These are phyloP conservation scores for Leiothrix lutea DNA, from an alignment of 2,113 vertebrate species.

Conservation along the genomic window DNA sequence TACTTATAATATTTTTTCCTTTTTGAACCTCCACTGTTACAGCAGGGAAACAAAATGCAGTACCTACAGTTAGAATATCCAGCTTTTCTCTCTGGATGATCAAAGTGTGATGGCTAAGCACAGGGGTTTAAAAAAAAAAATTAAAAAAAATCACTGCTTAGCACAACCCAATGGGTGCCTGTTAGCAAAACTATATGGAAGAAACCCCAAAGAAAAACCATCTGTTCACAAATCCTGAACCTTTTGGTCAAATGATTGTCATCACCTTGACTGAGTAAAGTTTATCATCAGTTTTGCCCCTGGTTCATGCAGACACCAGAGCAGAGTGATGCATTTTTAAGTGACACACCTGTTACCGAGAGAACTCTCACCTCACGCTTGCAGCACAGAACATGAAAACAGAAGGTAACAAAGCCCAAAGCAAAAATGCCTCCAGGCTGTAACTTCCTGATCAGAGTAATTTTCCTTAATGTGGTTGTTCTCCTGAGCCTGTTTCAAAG, in stretches of 20 bases:
- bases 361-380: neutral
- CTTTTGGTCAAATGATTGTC: neutral
- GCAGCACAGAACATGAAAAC: neutral
- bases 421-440: neutral
- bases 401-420: neutral
- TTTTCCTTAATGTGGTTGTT: neutral
- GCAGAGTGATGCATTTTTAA: neutral
- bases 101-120: neutral
- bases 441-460: neutral
- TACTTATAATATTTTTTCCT: neutral
- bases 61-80: neutral
- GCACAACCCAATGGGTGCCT: neutral
- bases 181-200: neutral
- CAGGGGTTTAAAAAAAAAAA: neutral
- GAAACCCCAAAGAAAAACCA: neutral
- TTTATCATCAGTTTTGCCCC: neutral
- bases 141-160: neutral
- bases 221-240: neutral
- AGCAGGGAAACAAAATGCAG: neutral
- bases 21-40: neutral
- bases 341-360: neutral
- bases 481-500: neutral
- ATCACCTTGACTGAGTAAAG: neutral
- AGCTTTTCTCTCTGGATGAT: neutral
- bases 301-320: fast-evolving